Base-by-base conservation (phyloP, 2,797 vertebrate species). In the Prunella strophiata region DNA sequence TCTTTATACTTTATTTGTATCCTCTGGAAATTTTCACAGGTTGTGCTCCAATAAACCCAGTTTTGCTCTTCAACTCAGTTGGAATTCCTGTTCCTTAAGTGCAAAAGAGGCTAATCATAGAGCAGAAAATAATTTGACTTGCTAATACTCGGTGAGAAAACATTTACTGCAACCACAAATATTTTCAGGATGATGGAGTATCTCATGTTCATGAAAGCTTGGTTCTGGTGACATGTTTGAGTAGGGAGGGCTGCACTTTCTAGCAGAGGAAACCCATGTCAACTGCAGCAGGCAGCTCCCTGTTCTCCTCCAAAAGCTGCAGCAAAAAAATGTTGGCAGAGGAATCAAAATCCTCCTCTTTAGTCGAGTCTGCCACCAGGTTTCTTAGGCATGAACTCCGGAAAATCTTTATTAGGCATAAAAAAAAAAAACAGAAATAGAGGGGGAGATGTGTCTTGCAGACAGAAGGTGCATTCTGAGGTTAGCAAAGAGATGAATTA, bases 81-180 rank as follows among this genome's bases (percentile, higher is more conserved):
- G 95, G 96, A 96, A 96, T 94, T 96, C 93, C 93, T 95, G 93
- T 93, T 95, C 86, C 96, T 89, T 97, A 97, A 96, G 95, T 94
- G 95, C 96, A 85, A 58, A 94, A 93, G 94, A 96, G 91, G 95
- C 97, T 97, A 97, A 97, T 97, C 96, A 96, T 75, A 91, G 82
- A 96, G 96, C 59, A 94, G 96, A 85, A 95, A 95, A 96, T 96
- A 91, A 97, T 97, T 97, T 97, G 97, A 97, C 94, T 97, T 96
- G 97, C 97, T 97, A 97, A 97, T 97, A 92, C 92, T 15, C 40
- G 63, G 74, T 38, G 85, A 94, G 94, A 93, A 94, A 96, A 96
- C 96, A 96, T 94, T 96, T 96, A 91, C 85, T 86, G 92, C 88
- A 78, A 71, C 97, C 97, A 95, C 96, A 96, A 94, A 95, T 96